Evolutionary conservation across 1,140 invertebrate genomes (phyloP), one percentile per base, ranked within the genome.

Genomic region (Cataglyphis hispanica): DNA sequence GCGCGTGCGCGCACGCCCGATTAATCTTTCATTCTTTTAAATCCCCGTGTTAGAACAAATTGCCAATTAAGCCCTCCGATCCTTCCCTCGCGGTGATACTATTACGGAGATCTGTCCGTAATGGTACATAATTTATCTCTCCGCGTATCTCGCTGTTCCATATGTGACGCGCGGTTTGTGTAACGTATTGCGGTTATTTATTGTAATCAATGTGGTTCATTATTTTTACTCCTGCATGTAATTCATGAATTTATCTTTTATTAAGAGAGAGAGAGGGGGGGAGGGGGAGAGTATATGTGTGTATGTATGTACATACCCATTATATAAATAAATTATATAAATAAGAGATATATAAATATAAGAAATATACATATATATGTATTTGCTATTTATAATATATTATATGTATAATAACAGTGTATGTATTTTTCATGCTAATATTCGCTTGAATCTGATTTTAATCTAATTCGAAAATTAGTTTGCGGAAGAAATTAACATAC

Each of bases 1-100:
- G n/a, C n/a, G n/a, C n/a, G n/a, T n/a, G 27, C 40, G n/a, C 60
- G 40, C 64, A 3, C 46, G 53, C 61, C 58, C 67, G 37, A 77
- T 84, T 72, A 74, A 72, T 83, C 78, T 74, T 27, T 40, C 43
- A 40, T 83, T 83, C 78, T 72, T 80, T 74, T 72, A 81, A 81
- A 83, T 46, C 37, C 67, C 31, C 78, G 19, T 46, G 67, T 83
- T 72, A 58, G 43, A 37, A 66, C 66, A 81, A 81, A 81, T 81
- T 81, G 85, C 67, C 67, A 86, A 84, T 85, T 85, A 69, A 72
- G 43, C 56, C 40, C n/a, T n/a, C 50, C 53, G 70, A 72, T 72
- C 66, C 84, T 70, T 40, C 69, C 46, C 63, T 50, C 0, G 60
- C 60, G n/a, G 37, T 25, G 37, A 77, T 60, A 77, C 58, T 7